Evolutionary conservation across 2,113 vertebrate genomes (phyloP), one percentile per base, ranked within the genome.

Genomic region (Anguilla rostrata): DNA sequence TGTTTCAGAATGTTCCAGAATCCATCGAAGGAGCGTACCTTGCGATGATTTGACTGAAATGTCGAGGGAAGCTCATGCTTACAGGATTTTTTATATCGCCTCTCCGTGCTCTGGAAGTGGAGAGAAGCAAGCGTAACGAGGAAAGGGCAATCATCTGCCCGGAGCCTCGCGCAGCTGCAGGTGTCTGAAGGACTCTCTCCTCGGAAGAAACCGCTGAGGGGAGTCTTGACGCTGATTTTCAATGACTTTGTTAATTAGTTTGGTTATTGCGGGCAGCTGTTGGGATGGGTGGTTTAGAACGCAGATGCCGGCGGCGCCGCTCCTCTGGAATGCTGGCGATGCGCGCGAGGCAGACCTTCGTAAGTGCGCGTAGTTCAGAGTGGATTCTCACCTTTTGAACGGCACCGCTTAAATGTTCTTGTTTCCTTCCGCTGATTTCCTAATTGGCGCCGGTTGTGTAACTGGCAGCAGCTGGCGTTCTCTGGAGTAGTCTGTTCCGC

Each of bases 201-300:
- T 11, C 2, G 11, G 71, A 75, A 34, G 71, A 75, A 75, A n/a
- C 34, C 71, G 34, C 26, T 75, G 71, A 26, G 71, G 71, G 9
- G 9, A 75, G 34, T 75, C 71, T 75, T 29, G 49, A 5, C 79
- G 83, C 83, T 41, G n/a, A 46, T 40, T 88, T 78, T 78, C 78
- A 41, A 63, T 66, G 29, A 85, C 22, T 79, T 39, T 79, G 53
- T 88, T 83, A 26, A 75, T 84, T 57, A 22, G 71, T 63, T 79
- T 81, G 60, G 83, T 16, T 80, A 86, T 85, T 83, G 41, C 43
- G 78, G 53, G 83, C 88, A 86, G 89, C 88, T 89, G 86, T 90
- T 87, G 18, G 46, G 87, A 87, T 18, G 84, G 2, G 34, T 85
- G 79, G 29, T 39, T 22, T n/a, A 60, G 78, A 49, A 46, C n/a